Evolutionary conservation across 2,888 invertebrate genomes (phyloP).

Genomic region (Caenorhabditis wallacei): DNA sequence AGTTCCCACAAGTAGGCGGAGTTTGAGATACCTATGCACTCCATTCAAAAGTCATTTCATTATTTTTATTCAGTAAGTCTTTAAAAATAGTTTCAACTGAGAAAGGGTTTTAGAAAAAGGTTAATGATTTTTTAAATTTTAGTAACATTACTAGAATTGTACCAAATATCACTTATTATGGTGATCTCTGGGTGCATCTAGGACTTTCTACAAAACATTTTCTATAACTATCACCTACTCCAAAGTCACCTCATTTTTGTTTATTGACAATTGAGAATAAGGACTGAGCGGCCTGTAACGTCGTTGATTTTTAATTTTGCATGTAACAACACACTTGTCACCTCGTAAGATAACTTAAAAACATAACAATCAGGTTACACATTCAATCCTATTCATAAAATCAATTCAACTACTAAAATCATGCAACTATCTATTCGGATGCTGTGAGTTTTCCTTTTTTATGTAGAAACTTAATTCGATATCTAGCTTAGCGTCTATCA

Average conservation of each 20-base stretch:
- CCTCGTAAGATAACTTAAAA: conserved; percentile 19
- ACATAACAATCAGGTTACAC: not conserved
- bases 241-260: conserved; percentile 31
- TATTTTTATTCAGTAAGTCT: no score
- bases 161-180: no score
- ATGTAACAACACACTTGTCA: conserved; percentile 36
- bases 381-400: not conserved
- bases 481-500: no score
- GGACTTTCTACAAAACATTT: conserved; percentile 3
- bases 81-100: no score
- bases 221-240: conserved; percentile 17
- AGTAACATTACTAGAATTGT: no score
- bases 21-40: not conserved
- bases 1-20: not conserved
- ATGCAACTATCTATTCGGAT: conserved; percentile 27
- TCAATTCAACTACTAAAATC: not conserved
- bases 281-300: conserved; percentile 27
- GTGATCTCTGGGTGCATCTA: not conserved
- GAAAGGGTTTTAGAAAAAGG: no score
- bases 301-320: conserved; percentile 45
- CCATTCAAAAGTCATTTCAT: not conserved
- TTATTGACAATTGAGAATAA: conserved; percentile 11
- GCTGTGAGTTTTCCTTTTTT: not conserved
- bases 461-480: not conserved
- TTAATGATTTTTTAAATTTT: no score